These are phyloP conservation scores for Archocentrus centrarchus DNA, from an alignment of 2,113 vertebrate species.

Conservation along the genomic window DNA sequence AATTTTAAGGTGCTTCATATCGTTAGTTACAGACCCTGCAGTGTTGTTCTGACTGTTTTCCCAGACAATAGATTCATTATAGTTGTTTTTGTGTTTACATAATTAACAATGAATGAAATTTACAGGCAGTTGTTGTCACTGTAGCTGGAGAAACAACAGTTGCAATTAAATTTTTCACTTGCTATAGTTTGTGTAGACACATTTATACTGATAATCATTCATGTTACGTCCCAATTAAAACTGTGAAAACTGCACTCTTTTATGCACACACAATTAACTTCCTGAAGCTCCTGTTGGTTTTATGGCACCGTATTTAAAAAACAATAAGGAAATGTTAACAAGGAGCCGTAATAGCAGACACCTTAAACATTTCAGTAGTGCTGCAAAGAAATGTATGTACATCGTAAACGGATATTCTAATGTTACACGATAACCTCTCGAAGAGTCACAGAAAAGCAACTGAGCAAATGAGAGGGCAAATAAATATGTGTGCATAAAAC, in stretches of 20 bases:
- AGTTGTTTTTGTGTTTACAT: background rate
- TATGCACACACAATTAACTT: background rate
- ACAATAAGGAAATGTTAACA: constrained; percentile 5
- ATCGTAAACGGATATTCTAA: constrained; percentile 22
- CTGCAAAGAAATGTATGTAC: background rate
- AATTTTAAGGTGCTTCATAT: background rate
- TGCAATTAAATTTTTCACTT: background rate
- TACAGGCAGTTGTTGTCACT: background rate
- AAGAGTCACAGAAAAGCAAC: background rate
- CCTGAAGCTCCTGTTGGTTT: background rate
- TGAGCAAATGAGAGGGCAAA: background rate
- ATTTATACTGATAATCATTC: background rate
- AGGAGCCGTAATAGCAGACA: constrained; percentile 1
- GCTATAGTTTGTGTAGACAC: background rate
- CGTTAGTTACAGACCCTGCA: background rate
- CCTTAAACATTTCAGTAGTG: constrained; percentile 5
- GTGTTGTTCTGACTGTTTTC: background rate
- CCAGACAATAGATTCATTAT: too few species aligned
- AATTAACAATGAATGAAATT: background rate
- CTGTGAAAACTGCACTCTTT: background rate
- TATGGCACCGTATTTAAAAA: background rate
- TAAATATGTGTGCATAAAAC: background rate
- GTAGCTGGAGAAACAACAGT: background rate
- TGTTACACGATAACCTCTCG: background rate
- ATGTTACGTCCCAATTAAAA: constrained; percentile 5